Evolutionary conservation across 2,888 invertebrate species (phyloP).

Genomic region (Meliscaeva auricollis): DNA sequence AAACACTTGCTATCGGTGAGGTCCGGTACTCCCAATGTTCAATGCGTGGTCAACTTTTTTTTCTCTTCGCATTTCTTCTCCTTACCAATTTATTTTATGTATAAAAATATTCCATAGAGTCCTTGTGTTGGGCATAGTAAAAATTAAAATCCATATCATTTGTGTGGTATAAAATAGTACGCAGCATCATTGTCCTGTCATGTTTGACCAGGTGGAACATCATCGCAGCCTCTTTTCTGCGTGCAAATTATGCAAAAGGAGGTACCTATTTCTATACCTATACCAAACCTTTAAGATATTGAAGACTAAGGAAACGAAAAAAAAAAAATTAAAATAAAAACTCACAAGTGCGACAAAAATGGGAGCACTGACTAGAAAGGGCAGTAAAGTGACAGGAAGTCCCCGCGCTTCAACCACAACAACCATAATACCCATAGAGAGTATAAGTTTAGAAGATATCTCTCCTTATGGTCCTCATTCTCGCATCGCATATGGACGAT

Average conservation of each 20-base stretch:
- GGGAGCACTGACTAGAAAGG: slow-evolving; percentile 71
- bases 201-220: slow-evolving; percentile 60
- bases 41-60: slow-evolving; percentile 52
- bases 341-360: slow-evolving; percentile 57
- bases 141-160: slow-evolving; percentile 67
- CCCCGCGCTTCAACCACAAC: slow-evolving; percentile 42
- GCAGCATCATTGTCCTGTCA: slow-evolving; percentile 73
- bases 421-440: slow-evolving; percentile 11
- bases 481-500: not conserved
- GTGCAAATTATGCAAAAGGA: slow-evolving; percentile 67
- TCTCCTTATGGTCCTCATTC: slow-evolving; percentile 10
- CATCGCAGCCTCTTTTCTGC: slow-evolving; percentile 40
- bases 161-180: slow-evolving; percentile 48
- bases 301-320: too few relatives aligned
- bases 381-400: slow-evolving; percentile 67
- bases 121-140: slow-evolving; percentile 43
- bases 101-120: slow-evolving; percentile 54
- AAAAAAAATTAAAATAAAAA: slow-evolving; percentile 20
- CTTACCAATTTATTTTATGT: slow-evolving; percentile 33
- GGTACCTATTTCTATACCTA: not conserved
- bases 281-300: too few relatives aligned
- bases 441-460: not conserved
- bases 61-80: not conserved
- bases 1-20: slow-evolving; percentile 60
- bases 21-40: slow-evolving; percentile 29